Base-by-base conservation (phyloP, 2,113 vertebrate genomes). In the Syngnathus typhle region DNA sequence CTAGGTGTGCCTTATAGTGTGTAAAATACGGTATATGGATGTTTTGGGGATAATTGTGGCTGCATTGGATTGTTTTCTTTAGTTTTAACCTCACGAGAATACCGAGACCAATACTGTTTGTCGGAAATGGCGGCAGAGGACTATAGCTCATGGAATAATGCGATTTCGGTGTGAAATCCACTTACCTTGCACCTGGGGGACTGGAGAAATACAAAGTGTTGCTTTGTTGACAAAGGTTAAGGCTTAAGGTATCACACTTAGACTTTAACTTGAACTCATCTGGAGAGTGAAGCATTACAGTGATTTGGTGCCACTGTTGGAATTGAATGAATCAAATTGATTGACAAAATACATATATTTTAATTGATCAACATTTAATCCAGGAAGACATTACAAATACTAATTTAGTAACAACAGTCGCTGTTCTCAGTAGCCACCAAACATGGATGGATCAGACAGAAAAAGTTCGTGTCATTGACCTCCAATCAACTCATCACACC, bases 381-480 rank as follows among this genome's bases (percentile, higher is more conserved):
- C 41, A 43, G 6, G 6, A 41, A 41, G 39, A 41, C 39, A 8
- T 43, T 43, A 2, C 41, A 43, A 11, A 43, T 9, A 43, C 41
- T 43, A 32, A 32, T 32, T 32, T 32, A 32, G 39, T 41, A 41
- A 39, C 39, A 7, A 5, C 39, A 6, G 39, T 41, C 27, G 27
- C 2, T 32, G 27, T 32, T 32, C 27, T 32, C 3, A 32, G 27
- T 32, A 32, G 27, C 27, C 27, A 32, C 27, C 51, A 65, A 10
- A 60, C 44, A 51, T 21, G 49, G 10, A 65, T 51, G 11, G 23
- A 55, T 11, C 13, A 36, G 27, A 56, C 23, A 7, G 23, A 58
- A 74, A 63, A 64, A 59, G 63, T 77, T 62, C 55, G 60, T 66
- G 71, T 66, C 74, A 38, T 36, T 69, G 63, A 77, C 69, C 69